phyloP scores from a whole-genome alignment of 1,140 invertebrate genomes.

The Dendrolimus kikuchii region DNA sequence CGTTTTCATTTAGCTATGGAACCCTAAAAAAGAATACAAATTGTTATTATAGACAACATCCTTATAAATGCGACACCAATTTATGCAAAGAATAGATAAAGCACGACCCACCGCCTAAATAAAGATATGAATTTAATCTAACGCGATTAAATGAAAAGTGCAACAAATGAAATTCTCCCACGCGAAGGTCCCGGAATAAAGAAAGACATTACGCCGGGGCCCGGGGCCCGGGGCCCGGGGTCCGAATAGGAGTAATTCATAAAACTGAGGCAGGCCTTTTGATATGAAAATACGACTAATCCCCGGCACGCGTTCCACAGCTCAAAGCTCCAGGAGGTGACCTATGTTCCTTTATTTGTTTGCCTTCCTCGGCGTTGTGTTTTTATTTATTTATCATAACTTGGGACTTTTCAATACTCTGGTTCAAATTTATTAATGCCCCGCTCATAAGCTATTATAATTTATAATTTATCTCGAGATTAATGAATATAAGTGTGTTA shows the following conservation, averaged over 20 bases:
- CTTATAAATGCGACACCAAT: no score
- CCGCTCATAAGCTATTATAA: conserved; percentile 38
- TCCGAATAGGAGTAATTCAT: conserved; percentile 57
- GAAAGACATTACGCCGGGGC: conserved; percentile 41
- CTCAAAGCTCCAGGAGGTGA: conserved; percentile 29
- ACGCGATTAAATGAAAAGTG: conserved; percentile 51
- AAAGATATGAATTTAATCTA: conserved; percentile 39
- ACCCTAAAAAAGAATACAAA: no score
- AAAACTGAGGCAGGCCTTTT: conserved; percentile 52
- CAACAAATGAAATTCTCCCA: conserved; percentile 64
- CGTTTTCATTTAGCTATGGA: no score
- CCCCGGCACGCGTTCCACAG: conserved; percentile 44
- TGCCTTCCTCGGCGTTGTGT: conserved; percentile 25
- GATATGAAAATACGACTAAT: conserved; percentile 67
- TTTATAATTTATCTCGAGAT: conserved; percentile 55
- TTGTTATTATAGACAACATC: no score
- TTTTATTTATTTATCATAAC: conserved; percentile 46
- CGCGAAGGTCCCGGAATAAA: conserved; percentile 43
- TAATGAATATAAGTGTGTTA: conserved; percentile 51
- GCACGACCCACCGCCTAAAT: conserved; percentile 19
- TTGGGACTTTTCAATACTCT: conserved; percentile 44
- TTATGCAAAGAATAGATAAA: conserved; percentile 35
- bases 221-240: conserved; percentile 14
- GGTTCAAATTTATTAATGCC: conserved; percentile 48
- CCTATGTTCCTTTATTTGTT: conserved; percentile 41